phyloP scores from a whole-genome alignment of 2,113 vertebrate genomes.

The Axis porcinus region DNA sequence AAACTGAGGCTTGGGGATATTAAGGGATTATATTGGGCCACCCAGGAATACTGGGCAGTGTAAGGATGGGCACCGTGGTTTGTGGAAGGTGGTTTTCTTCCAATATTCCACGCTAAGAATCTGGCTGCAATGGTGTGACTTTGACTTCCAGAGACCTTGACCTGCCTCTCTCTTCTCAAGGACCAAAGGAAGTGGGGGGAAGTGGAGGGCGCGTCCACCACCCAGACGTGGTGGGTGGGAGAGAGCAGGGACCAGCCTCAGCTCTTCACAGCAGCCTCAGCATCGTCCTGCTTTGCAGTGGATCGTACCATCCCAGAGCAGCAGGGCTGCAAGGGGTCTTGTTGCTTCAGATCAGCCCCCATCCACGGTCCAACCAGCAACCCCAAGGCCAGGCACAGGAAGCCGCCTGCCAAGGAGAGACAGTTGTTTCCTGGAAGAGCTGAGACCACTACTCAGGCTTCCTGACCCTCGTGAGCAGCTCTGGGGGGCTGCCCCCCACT shows the following conservation, averaged over 20 bases:
- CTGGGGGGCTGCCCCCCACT: neutral
- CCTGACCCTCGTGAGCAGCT: neutral
- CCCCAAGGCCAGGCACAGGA: fast-evolving
- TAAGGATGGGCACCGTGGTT: no score
- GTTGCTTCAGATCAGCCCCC: fast-evolving
- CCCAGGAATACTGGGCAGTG: neutral
- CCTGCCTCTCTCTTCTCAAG: neutral
- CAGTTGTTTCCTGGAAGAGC: neutral
- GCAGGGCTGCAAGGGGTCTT: neutral
- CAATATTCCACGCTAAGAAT: neutral
- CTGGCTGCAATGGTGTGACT: no score
- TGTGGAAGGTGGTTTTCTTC: neutral
- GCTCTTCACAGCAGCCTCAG: neutral
- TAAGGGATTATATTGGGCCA: neutral
- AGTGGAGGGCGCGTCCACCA: neutral
- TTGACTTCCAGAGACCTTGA: neutral
- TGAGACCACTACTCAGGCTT: no score
- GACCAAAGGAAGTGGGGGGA: neutral
- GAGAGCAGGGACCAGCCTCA: fast-evolving
- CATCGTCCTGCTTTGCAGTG: fast-evolving
- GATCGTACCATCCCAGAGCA: no score
- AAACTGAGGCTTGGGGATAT: neutral
- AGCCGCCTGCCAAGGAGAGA: neutral
- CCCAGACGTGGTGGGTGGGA: neutral
- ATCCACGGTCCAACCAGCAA: fast-evolving